Base-by-base conservation (phyloP, 2,888 invertebrate species). In the Drosophila nigricruria region DNA sequence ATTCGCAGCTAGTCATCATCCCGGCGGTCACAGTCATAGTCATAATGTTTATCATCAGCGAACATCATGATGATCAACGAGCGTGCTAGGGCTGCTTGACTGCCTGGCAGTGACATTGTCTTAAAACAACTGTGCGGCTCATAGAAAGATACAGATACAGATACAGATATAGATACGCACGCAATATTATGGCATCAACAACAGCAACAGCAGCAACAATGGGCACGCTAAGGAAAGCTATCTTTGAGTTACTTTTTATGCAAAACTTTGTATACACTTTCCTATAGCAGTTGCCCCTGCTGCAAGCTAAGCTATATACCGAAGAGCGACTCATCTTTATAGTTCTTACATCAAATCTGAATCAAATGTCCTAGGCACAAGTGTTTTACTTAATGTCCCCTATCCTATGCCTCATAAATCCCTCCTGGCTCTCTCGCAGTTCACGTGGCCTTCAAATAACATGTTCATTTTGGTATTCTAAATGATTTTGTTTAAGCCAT, bases 81-180 rank as follows among this genome's bases (percentile, higher is more conserved):
- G 9, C 18, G 32, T 49, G 60, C 30, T 23, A 9, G 12, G 30
- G 12, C 16, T 58, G 58, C 30, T 34, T 32, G 16, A 34, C 16
- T 36, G 32, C 8, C 45, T 59, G 70, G 36, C 75, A 75, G 61
- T 75, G 75, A 67, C 71, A 75, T 73, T 73, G 73, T 54, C 59
- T 69, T 73, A 14, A 9, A 30, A 58, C 61, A 61, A 47, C 58
- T 63, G 36, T 53, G 43, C 36, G 10, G 45, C 23, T 30, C 60
- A 12, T 16, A 45, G 5, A 36, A 23, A 52, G 50, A 14, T 34
- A 34, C 52, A 34, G 34, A 36, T 36, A 23, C 16, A 53, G 52
- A 36, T 52, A 36, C 23, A 25, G 23, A n/a, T 36, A 52, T 10
- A 50, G 34, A 59, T 67, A 42, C 49, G 40, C 54, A 56, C 59